Base-by-base conservation (phyloP, 1,140 invertebrate species). In the Macrocentrus cingulum region DNA sequence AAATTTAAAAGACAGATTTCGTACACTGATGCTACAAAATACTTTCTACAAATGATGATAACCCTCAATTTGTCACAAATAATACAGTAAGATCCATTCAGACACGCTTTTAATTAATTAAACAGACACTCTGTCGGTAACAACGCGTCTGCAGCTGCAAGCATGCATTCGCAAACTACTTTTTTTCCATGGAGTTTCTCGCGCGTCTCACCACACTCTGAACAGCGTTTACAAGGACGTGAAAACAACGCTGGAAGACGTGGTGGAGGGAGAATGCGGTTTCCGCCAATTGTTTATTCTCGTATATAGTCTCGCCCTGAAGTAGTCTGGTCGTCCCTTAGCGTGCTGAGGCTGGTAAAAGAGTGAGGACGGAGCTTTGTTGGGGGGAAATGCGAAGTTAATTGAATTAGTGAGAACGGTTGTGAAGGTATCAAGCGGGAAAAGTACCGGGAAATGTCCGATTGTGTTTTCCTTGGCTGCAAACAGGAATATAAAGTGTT, bases 201-300 rank as follows among this genome's bases (percentile, higher is more conserved):
- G n/a, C n/a, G n/a, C n/a, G 25, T 29, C 25, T 29, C 9, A 29
- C 25, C 25, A 29, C 25, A 9, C 25, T 44, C 11, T 11, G 22
- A 44, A 19, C 19, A 19, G 42, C 19, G n/a, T 49, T 49, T 49
- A 49, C 23, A 16, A 49, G 46, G 22, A 29, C 7, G 23, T 32
- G 34, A 32, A 32, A 49, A 49, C n/a, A 18, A 11, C 29, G 9
- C 23, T 34, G 45, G n/a, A 48, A 48, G n/a, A 20, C n/a, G 44
- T 18, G n/a, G n/a, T n/a, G 2, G 13, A 23, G 29, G 29, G 46
- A 29, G 34, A 19, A 16, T 16, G 25, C 13, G 23, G 23, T 52
- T 52, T 41, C 50, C 36, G 42, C 32, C 50, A 52, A 52, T 52
- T 52, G 50, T 52, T 52, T 52, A 37, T 51, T 41, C 20, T 39